phyloP scores from a whole-genome alignment of 2,113 vertebrate genomes.

The Pterocles gutturalis region DNA sequence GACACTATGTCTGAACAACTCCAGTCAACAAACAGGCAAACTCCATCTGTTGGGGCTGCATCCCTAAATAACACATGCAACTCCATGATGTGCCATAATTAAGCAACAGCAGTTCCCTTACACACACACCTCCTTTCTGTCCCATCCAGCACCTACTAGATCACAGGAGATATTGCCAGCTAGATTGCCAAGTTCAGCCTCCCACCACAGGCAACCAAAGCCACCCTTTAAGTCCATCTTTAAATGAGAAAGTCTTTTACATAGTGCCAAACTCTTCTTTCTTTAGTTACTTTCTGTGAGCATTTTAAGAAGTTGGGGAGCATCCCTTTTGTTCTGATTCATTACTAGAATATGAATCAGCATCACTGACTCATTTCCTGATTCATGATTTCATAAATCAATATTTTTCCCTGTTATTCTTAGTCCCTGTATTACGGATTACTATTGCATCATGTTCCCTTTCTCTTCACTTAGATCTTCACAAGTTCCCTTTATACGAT shows the following conservation, averaged over 20 bases:
- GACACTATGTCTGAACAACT: background rate
- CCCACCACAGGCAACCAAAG: background rate
- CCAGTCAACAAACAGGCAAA: background rate
- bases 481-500: background rate
- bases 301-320: background rate
- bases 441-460: background rate
- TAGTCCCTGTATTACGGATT: background rate
- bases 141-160: background rate
- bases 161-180: background rate
- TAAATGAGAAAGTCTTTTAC: background rate
- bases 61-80: background rate
- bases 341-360: conserved; percentile 29
- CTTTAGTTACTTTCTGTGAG: background rate
- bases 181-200: background rate
- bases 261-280: background rate
- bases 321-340: background rate
- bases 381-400: background rate
- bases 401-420: background rate
- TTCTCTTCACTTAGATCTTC: background rate
- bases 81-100: background rate
- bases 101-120: background rate
- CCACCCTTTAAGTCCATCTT: background rate
- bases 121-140: background rate
- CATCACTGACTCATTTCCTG: conserved; percentile 40
- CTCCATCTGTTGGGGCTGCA: background rate